Evolutionary conservation across 2,797 vertebrate species (phyloP).

Genomic region (Gymnoscopelus microlampas): DNA sequence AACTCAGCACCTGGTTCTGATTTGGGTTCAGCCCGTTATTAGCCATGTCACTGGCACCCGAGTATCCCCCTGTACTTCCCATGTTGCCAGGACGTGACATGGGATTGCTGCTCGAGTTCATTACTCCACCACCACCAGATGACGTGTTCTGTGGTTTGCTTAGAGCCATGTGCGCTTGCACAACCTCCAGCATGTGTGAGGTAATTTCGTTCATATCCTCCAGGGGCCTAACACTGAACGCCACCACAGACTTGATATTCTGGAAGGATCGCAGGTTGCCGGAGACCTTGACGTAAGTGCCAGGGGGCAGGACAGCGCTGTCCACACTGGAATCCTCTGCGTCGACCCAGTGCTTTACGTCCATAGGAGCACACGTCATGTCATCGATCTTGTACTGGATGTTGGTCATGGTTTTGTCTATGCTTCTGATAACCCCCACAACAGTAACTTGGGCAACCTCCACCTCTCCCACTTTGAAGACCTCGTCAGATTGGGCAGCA

Average conservation of each 20-base stretch:
- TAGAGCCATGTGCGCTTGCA: conserved; percentile 90
- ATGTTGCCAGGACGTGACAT: conserved; percentile 53
- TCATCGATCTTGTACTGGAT: conserved; percentile 98
- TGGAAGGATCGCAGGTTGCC: conserved; percentile 96
- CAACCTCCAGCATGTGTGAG: conserved; percentile 91
- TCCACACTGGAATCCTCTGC: conserved; percentile 92
- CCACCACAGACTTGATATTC: conserved; percentile 94
- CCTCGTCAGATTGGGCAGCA: conserved; percentile 87
- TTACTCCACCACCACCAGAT: conserved; percentile 26
- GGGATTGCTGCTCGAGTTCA: conserved; percentile 31
- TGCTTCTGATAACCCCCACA: conserved; percentile 89
- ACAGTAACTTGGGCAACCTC: conserved; percentile 95
- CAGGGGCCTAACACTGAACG: conserved; percentile 90
- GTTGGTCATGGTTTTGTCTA: conserved; percentile 96
- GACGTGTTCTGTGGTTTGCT: conserved; percentile 71
- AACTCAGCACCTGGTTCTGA: conserved; percentile 94
- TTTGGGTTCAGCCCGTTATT: conserved; percentile 87
- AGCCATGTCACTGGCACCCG: conserved; percentile 75
- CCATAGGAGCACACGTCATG: conserved; percentile 94
- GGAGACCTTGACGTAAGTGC: conserved; percentile 93
- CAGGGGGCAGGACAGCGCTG: conserved; percentile 90
- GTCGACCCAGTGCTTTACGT: conserved; percentile 97
- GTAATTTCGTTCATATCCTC: conserved; percentile 98
- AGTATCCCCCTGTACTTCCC: conserved; percentile 61
- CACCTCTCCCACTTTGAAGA: conserved; percentile 89